These are phyloP conservation scores for Emydoidea blandingii DNA, from an alignment of 2,797 vertebrate species.

Conservation along the genomic window DNA sequence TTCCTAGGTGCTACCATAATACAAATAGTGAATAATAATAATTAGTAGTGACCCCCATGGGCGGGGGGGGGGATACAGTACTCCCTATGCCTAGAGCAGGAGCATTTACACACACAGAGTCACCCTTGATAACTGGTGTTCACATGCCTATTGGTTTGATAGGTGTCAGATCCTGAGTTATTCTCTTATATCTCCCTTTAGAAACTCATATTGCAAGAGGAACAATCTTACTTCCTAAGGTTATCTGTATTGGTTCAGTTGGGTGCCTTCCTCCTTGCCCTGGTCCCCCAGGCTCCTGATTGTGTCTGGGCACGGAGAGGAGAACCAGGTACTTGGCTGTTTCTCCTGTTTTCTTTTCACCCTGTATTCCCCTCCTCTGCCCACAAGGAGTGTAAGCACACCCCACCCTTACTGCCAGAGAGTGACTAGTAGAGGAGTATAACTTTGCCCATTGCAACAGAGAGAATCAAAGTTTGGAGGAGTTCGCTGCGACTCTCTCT, in stretches of 20 bases:
- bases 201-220: neutral
- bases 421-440: neutral
- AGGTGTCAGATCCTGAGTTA: neutral
- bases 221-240: neutral
- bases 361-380: neutral
- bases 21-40: neutral
- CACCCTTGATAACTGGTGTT: neutral
- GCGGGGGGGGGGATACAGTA: no score
- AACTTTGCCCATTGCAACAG: neutral
- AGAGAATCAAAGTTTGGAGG: neutral
- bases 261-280: neutral
- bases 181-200: neutral
- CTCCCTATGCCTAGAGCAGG: neutral
- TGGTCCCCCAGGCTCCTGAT: neutral
- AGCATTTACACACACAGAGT: neutral
- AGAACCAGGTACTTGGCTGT: neutral
- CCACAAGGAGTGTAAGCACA: neutral
- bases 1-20: neutral
- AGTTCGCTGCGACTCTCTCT: neutral
- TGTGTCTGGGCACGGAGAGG: neutral
- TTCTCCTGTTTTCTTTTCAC: neutral
- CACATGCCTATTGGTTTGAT: neutral
- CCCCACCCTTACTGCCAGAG: neutral
- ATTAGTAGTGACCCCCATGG: neutral
- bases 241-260: neutral